A percentile compares a stretch with the other conserved stretches of the same genome.
These are phyloP conservation scores for Aleiodes alternator DNA, from an alignment of 2,888 invertebrate genomes.

Conservation along the genomic window DNA sequence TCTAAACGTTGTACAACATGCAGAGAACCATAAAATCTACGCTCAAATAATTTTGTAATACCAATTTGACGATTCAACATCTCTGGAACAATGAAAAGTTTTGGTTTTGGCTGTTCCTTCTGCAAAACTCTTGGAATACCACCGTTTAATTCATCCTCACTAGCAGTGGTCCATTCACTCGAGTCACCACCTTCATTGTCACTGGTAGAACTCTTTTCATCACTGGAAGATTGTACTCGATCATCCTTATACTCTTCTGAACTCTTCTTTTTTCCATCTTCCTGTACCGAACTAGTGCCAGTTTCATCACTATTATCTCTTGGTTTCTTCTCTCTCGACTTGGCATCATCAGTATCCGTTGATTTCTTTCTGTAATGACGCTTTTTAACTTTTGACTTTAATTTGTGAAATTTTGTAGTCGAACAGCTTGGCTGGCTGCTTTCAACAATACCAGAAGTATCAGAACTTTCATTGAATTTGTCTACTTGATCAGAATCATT, in stretches of 20 bases:
- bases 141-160: constrained; percentile 66
- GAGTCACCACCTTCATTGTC: constrained; percentile 56
- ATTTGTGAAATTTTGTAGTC: constrained; percentile 58
- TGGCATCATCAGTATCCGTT: constrained; percentile 39
- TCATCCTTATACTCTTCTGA: background rate
- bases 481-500: constrained; percentile 53
- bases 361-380: constrained; percentile 65
- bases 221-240: constrained; percentile 1
- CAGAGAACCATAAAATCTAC: constrained; percentile 87
- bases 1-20: constrained; percentile 89
- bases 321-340: constrained; percentile 52
- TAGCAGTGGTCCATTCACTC: constrained; percentile 59
- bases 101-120: constrained; percentile 82
- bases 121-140: constrained; percentile 75
- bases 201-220: constrained; percentile 16
- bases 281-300: constrained; percentile 8
- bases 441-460: constrained; percentile 35
- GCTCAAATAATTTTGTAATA: constrained; percentile 80
- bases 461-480: constrained; percentile 55
- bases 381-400: constrained; percentile 62
- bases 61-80: constrained; percentile 82
- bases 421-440: constrained; percentile 35
- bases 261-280: background rate
- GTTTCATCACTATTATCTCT: constrained; percentile 24
- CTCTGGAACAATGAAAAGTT: constrained; percentile 82